Base-by-base conservation (phyloP, 2,888 invertebrate species). In the Pegoplata infirma region DNA sequence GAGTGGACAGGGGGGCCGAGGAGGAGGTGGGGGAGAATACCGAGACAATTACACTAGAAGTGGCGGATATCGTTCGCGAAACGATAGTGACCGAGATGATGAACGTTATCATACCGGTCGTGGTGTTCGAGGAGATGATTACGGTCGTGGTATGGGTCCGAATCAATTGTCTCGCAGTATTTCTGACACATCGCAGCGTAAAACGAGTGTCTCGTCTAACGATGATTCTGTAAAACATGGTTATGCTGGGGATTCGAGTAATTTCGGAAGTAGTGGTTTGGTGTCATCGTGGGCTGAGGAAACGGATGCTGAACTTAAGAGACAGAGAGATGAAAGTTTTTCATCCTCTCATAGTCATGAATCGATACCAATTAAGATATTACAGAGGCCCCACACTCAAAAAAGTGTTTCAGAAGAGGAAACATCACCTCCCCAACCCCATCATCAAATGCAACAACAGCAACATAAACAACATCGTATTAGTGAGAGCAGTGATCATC, bases 281-380 rank as follows among this genome's bases (percentile, higher is more conserved):
- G 84, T 85, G 0, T 87, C 85, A 0, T 90, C 91, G 4, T 91
- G 91, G 91, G 90, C 91, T 0, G 91, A 91, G 81, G 90, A 90
- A 82, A 88, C 89, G 3, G 89, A 89, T 78, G 85, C 87, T 1
- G 88, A 89, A 44, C 82, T 87, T 63, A 88, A 89, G 73, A 83
- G 88, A 0, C 86, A 86, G 58, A 85, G 88, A n/a, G 86, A 88
- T 25, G 88, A 89, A 66, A 89, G 88, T 63, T 88, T 88, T 75
- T 88, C 88, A 1, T 86, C 87, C 2, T 85, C 85, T 25, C 88
- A 89, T 53, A 87, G 88, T 56, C 89, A 89, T 28, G 89, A 89
- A 47, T 88, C 88, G 14, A 86, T 87, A 75, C 89, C 89, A 69
- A 89, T 89, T 0, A 89, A 89, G 78, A 90, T 90, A 68, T 81